Conservation (phyloP, 2,888 invertebrate species). For the Aleiodes alternator region DNA sequence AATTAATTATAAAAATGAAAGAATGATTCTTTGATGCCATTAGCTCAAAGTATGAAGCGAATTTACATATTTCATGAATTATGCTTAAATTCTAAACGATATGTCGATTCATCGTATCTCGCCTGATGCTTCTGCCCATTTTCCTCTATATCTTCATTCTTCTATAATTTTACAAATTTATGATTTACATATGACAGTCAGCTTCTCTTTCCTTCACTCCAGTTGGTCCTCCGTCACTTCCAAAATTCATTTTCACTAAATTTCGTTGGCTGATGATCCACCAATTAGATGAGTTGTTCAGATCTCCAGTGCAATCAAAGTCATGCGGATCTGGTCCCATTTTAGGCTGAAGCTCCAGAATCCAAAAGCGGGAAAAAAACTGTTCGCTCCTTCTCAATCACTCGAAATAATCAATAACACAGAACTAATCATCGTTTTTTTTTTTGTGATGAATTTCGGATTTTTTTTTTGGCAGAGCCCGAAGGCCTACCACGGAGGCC, state of each 20-base stretch:
- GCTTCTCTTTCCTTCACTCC: background rate
- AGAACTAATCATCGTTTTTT: background rate
- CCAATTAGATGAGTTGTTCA: no score
- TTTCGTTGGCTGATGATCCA: background rate
- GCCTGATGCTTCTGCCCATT: slow-evolving; percentile 35
- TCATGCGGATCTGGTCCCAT: no score
- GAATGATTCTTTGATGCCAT: background rate
- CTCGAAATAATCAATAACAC: slow-evolving; percentile 3
- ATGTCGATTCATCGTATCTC: slow-evolving; percentile 66
- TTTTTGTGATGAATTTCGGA: background rate
- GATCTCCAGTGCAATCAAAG: no score
- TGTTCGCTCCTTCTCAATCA: background rate
- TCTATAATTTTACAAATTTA: slow-evolving; percentile 27
- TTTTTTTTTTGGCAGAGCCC: slow-evolving; percentile 45
- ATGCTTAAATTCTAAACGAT: slow-evolving; percentile 62
- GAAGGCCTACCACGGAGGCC: slow-evolving; percentile 53
- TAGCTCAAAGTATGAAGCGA: background rate
- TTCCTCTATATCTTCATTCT: slow-evolving; percentile 27
- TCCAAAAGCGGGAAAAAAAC: no score
- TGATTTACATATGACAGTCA: background rate
- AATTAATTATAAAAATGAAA: background rate
- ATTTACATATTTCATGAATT: slow-evolving; percentile 25
- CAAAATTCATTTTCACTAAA: background rate
- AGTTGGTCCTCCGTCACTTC: background rate
- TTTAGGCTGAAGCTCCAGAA: background rate